Base-by-base conservation (phyloP, 2,797 vertebrate species). In the Capromys pilorides region DNA sequence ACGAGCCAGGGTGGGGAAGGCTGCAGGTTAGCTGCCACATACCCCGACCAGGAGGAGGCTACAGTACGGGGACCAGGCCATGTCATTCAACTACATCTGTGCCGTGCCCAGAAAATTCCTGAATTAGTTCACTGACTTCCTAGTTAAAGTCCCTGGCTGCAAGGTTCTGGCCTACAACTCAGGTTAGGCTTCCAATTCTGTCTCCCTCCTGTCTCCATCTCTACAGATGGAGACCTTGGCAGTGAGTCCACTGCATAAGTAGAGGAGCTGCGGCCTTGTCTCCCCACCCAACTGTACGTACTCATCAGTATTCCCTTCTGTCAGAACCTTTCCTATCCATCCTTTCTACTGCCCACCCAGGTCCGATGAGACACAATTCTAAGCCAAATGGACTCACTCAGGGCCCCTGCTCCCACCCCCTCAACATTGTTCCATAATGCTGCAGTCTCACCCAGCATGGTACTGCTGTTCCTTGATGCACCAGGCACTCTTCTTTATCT, bases 71-170 rank as follows among this genome's bases (percentile, higher is more conserved):
- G 73, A 49, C 31, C 7, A 39, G 14, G 54, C 62, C 13, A 8
- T 33, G 45, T 33, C 39, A 12, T 16, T 33, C 41, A 39, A 18
- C 36, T 41, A 77, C 41, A 77, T 19, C 45, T 19, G 51, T 21
- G 78, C 59, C 87, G 14, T 54, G 66, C 86, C 45, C 77, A 86
- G 84, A 64, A 89, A 95, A 79, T 54, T 82, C 62, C 75, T 79
- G 21, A 73, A 78, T 82, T 41, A 83, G 36, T 12, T n/a, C 62
- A 33, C 4, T 75, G 93, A 78, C 62, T 82, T 94, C 90, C 61
- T 66, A 51, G 66, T 93, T 80, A 90, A 78, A 82, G 21, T 26
- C 36, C 41, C 26, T 13, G 49, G 13, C 41, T 33, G 21, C 66
- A 26, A 36, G 67, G 78, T 31, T 86, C 57, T 24, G 39, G 33